Evolutionary conservation across 2,797 vertebrate genomes (phyloP), one percentile per base, ranked within the genome.

Genomic region (Lutjanus campechanus): DNA sequence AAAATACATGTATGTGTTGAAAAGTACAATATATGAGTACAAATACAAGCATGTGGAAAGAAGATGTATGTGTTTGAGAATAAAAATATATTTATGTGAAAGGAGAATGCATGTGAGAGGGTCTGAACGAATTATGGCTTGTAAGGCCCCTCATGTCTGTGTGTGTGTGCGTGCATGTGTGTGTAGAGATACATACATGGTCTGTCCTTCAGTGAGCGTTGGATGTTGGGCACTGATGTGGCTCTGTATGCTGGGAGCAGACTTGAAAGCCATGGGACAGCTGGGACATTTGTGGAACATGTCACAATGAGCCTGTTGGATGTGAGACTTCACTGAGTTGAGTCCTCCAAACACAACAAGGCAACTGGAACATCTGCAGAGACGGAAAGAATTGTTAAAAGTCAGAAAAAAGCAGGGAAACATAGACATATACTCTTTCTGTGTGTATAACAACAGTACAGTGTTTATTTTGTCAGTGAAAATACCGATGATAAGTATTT

Each of bases 261-360:
- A 99, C 79, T 99, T 99, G 92, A 99, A 99, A 4, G 98, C 98
- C 98, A 99, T 99, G 79, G 98, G 98, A 73, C 98, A 99, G 82
- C 96, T 96, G 76, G 98, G 98, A 82, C 98, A 99, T 91, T 99
- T 99, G 85, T 99, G 97, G 91, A 99, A 99, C 75, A 98, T 96
- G 85, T 99, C 98, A 11, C 98, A 99, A 90, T 99, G 98, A 1
- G 97, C 96, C 0, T 97, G 96, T 87, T 99, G 98, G 92, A 99
- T 98, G 94, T 99, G 98, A 49, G 96, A 97, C 81, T 99, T 99
- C 77, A 99, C 97, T 0, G 98, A 98, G 84, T 97, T 98, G 51
- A 97, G 94, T 0, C 98, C 97, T 0, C 98, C 98, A 0, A 99
- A 99, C 67, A 99, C 98, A 85, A 99, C 96, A 0, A 97, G 94